These are phyloP conservation scores for Spondyliosoma cantharus DNA, from an alignment of 2,797 vertebrate species.

Conservation along the genomic window DNA sequence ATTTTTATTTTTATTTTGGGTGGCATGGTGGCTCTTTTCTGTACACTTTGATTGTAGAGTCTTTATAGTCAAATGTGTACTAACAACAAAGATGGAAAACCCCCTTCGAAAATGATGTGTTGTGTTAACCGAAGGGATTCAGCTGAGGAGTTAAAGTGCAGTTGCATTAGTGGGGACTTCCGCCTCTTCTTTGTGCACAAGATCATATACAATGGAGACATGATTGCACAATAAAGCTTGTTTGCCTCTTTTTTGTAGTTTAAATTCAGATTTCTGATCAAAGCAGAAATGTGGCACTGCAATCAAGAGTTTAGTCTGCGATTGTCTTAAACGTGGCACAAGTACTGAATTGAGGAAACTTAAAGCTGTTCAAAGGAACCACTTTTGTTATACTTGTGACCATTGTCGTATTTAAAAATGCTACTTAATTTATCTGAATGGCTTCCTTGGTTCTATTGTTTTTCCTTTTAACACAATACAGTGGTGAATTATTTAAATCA, in stretches of 20 bases:
- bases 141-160: constrained; percentile 19
- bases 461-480: background rate
- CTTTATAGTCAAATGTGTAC: constrained; percentile 15
- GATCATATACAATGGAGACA: constrained; percentile 9
- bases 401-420: background rate
- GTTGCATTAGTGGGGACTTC: constrained; percentile 42
- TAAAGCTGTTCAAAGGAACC: background rate
- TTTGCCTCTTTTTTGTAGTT: constrained; percentile 1
- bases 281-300: constrained; percentile 3
- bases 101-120: constrained; percentile 38
- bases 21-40: background rate
- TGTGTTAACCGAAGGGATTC: constrained; percentile 24
- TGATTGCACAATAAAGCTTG: constrained; percentile 3
- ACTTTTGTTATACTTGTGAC: background rate
- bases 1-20: background rate
- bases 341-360: background rate
- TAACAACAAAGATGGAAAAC: constrained; percentile 26
- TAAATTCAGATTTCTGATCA: constrained; percentile 29
- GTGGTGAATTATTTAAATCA: background rate
- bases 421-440: background rate
- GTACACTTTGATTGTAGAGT: constrained; percentile 3
- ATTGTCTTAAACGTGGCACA: background rate
- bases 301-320: constrained; percentile 21
- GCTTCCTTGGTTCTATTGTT: background rate
- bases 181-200: constrained; percentile 23